Conservation (phyloP, 2,888 invertebrate genomes). For the Spisula subtruncata region DNA sequence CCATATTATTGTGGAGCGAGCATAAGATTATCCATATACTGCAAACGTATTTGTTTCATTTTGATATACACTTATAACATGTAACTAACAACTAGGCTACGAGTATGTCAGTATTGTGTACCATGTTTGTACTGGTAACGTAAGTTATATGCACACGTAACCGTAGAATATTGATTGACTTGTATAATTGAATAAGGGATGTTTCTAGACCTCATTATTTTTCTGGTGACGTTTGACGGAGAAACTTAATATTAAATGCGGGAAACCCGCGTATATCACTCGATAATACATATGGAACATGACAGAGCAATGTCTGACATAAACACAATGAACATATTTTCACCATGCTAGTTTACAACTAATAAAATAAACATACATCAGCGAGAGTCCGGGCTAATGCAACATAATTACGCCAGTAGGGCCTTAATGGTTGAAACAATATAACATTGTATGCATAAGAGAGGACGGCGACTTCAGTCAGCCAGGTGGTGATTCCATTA, state of each 20-base stretch:
- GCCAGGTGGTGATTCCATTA: no score
- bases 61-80: no score
- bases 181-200: constrained; percentile 11
- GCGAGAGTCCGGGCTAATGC: not conserved
- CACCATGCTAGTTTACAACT: constrained; percentile 4
- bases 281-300: not conserved
- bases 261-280: constrained; percentile 20
- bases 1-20: no score
- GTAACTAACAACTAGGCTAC: no score
- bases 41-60: no score
- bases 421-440: no score
- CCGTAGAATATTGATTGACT: not conserved
- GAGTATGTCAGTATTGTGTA: no score
- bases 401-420: not conserved
- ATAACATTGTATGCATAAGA: no score
- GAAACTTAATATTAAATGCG: not conserved
- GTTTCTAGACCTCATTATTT: not conserved
- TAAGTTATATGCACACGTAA: not conserved
- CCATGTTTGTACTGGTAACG: no score
- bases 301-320: not conserved
- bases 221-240: not conserved
- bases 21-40: no score
- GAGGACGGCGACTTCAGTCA: no score
- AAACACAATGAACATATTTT: constrained; percentile 8
- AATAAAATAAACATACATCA: constrained; percentile 13